Evolutionary conservation across 2,888 invertebrate species (phyloP).

Genomic region (Eumacrocentrus americanus): DNA sequence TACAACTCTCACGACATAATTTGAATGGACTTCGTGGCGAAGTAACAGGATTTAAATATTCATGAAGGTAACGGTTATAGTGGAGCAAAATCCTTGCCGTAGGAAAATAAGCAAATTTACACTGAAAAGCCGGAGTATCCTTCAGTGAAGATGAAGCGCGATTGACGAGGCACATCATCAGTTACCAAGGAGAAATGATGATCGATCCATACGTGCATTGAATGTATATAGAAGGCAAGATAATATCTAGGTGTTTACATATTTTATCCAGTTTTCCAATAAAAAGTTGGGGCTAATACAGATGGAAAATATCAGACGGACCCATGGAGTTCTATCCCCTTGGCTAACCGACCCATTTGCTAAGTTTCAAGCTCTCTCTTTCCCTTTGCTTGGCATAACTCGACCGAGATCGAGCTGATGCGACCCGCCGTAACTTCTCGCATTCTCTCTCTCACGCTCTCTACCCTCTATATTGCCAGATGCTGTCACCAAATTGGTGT

Average conservation of each 20-base stretch:
- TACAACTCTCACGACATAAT: neutral
- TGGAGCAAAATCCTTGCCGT: neutral
- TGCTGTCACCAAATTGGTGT: constrained; percentile 30
- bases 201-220: no score
- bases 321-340: neutral
- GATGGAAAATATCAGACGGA: neutral
- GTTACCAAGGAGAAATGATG: neutral
- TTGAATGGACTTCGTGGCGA: neutral
- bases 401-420: no score
- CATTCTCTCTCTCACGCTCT: constrained; percentile 9
- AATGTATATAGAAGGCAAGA: neutral
- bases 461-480: constrained; percentile 19
- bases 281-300: neutral
- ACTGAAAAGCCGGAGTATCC: neutral
- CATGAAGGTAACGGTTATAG: constrained; percentile 5
- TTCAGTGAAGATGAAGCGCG: neutral
- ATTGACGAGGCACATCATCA: neutral
- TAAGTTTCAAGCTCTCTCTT: constrained; percentile 21
- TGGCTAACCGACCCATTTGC: constrained; percentile 26
- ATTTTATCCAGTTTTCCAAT: neutral
- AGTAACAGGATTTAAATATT: constrained; percentile 7
- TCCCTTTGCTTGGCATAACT: neutral
- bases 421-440: constrained; percentile 2
- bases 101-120: neutral
- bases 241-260: neutral